phyloP scores from a whole-genome alignment of 2,888 invertebrate genomes.

The Enoplolaimus lenunculus region DNA sequence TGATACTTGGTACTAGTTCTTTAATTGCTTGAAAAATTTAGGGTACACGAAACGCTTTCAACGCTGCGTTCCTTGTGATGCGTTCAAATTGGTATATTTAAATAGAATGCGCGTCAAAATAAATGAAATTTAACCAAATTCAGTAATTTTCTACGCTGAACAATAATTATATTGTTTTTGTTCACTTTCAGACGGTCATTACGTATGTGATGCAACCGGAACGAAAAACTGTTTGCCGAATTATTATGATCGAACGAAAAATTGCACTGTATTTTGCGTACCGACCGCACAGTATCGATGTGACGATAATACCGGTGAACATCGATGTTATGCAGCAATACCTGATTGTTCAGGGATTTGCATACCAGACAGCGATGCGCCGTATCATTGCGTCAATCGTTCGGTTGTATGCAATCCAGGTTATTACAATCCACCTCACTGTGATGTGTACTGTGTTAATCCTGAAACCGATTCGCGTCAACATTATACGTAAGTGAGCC shows the following conservation, averaged over 20 bases:
- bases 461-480: no score
- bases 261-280: constrained; percentile 1
- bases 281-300: not conserved
- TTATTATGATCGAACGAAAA: not conserved
- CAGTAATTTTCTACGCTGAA: no score
- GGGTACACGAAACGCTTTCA: no score
- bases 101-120: no score
- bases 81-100: no score
- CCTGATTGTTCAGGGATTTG: not conserved
- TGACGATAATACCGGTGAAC: not conserved
- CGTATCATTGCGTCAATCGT: not conserved
- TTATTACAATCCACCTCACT: not conserved
- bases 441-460: not conserved
- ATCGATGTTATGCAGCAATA: not conserved
- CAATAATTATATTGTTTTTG: no score
- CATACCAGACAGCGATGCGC: not conserved
- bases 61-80: no score
- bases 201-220: not conserved
- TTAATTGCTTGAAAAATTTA: no score
- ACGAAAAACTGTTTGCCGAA: not conserved
- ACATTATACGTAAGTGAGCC: no score
- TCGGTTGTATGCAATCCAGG: not conserved
- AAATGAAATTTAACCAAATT: no score
- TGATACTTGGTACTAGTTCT: no score
- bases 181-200: constrained; percentile 2